Evolutionary conservation across 2,113 vertebrate species (phyloP), one percentile per base, ranked within the genome.

Genomic region (Mastomys coucha): DNA sequence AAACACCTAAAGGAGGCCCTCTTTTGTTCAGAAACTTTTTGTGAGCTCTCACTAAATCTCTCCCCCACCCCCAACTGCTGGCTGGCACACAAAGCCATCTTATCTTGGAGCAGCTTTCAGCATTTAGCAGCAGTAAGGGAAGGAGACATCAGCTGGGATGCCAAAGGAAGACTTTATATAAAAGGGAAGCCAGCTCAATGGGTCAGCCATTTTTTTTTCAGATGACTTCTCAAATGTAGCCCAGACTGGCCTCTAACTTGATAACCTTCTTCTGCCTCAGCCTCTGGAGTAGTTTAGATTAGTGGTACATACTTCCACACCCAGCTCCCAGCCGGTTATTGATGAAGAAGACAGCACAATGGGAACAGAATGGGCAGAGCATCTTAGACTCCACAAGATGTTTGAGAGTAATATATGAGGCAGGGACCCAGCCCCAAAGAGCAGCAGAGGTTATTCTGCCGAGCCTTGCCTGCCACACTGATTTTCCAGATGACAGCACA

Each of bases 351-450:
- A 36, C 11, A 42, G 7, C 19, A n/a, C 26, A n/a, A 63, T 16
- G 73, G 31, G 45, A n/a, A n/a, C 36, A 42, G 13, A 0, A 17
- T 26, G 39, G 69, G 13, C 53, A 73, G 51, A 67, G 9, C 20
- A 11, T 8, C 14, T 31, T 0, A 22, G 56, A 42, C 36, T 16
- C 42, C 69, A 2, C 39, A 36, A 56, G 72, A 51, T 45, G 87
- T 9, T 53, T 24, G 9, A 6, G 60, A 51, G 19, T 26, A 1
- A 0, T 0, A 24, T 7, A 0, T 20, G 11, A 26, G 20, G 0
- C 31, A n/a, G 31, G 36, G 69, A 33, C 42, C 45, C 36, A 45
- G 45, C 6, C 42, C 11, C 26, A 33, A 84, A 84, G n/a, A 89
- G 31, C 8, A n/a, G 2, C 17, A 36, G 56, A 6, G 45, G 42